phyloP scores from a whole-genome alignment of 2,113 vertebrate genomes.

The Riparia riparia region DNA sequence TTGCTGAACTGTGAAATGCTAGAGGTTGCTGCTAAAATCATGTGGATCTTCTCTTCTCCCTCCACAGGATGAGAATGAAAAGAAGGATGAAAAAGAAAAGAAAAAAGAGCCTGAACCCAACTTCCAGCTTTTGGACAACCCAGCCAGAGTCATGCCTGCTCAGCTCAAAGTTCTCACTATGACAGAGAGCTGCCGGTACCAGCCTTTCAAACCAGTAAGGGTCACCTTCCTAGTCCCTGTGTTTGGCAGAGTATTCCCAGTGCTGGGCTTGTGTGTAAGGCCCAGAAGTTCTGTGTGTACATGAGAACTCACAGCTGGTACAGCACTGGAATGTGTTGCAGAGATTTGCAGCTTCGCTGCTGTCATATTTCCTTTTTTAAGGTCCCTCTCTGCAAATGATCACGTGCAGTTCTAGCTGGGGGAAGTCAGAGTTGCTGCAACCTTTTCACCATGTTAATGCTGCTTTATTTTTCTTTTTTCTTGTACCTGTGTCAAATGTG shows the following conservation, averaged over 20 bases:
- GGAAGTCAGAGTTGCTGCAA: background rate
- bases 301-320: background rate
- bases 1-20: background rate
- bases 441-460: background rate
- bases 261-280: background rate
- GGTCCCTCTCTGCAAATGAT: background rate
- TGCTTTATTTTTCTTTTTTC: background rate
- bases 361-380: background rate
- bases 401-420: background rate
- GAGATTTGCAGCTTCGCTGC: background rate
- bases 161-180: constrained; percentile 96
- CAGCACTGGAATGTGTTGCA: background rate
- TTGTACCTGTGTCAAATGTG: background rate
- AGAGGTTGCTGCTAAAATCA: background rate
- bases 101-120: constrained; percentile 97
- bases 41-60: background rate
- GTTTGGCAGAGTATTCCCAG: background rate
- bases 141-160: constrained; percentile 95
- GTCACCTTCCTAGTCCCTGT: background rate
- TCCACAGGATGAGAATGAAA: constrained; percentile 83
- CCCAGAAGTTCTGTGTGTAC: background rate
- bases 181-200: constrained; percentile 94
- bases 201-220: constrained; percentile 95
- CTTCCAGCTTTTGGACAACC: constrained; percentile 95
- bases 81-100: constrained; percentile 94